Evolutionary conservation across 1,140 invertebrate genomes (phyloP).

Genomic region (Leguminivora glycinivorella): DNA sequence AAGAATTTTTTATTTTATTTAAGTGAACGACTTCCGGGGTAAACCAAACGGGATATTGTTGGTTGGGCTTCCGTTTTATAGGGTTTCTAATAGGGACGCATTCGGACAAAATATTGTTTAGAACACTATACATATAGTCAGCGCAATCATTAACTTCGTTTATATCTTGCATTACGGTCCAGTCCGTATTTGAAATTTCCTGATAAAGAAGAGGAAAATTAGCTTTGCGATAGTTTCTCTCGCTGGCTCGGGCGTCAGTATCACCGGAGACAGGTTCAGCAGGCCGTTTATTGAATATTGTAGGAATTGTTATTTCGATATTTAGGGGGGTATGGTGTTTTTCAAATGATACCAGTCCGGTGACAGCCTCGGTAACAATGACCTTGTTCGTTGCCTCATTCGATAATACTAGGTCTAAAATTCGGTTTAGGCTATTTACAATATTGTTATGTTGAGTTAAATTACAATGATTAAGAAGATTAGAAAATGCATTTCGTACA

Average conservation of each 20-base stretch:
- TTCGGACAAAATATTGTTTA: neutral
- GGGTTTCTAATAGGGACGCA: neutral
- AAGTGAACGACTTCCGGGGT: neutral
- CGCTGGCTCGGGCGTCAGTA: neutral
- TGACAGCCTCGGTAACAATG: too few relatives aligned
- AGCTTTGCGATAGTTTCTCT: neutral
- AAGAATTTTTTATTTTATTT: neutral
- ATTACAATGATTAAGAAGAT: too few relatives aligned
- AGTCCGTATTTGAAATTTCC: neutral
- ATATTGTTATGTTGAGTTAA: too few relatives aligned
- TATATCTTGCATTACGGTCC: neutral
- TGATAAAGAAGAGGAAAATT: neutral
- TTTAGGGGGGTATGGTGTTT: neutral
- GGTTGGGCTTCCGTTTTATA: neutral
- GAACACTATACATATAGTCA: neutral
- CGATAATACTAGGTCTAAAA: too few relatives aligned
- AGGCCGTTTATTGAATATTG: neutral
- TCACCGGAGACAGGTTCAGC: neutral
- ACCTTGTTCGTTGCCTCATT: too few relatives aligned
- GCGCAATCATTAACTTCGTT: neutral
- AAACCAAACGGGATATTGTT: neutral
- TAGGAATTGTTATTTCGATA: neutral
- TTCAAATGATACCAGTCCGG: too few relatives aligned
- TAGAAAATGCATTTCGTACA: too few relatives aligned
- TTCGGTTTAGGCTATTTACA: too few relatives aligned